These are phyloP conservation scores for Paguma larvata DNA, from an alignment of 2,797 vertebrate species.

Conservation along the genomic window DNA sequence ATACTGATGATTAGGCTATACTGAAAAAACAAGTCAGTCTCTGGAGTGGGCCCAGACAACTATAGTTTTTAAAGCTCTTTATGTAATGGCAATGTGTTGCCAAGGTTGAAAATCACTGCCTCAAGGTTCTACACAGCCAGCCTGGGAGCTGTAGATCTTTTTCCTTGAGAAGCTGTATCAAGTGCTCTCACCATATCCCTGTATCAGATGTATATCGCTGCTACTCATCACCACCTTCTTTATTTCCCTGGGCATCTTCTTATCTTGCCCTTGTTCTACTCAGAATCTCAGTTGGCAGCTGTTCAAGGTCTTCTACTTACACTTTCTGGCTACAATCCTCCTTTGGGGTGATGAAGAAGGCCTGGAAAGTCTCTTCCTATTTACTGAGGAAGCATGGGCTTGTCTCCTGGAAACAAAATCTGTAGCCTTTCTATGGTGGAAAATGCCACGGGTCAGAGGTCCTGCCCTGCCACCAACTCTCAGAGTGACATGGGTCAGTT, in stretches of 20 bases:
- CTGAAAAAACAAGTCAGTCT: background rate
- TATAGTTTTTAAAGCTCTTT: background rate
- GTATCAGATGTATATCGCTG: background rate
- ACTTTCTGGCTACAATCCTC: background rate
- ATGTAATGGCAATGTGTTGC: background rate
- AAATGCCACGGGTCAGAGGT: background rate
- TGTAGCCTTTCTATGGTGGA: conserved; percentile 55
- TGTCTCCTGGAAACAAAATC: conserved; percentile 53
- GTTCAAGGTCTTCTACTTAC: conserved; percentile 46
- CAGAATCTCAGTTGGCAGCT: background rate
- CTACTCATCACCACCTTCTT: background rate
- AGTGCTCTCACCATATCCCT: background rate
- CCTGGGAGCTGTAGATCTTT: background rate
- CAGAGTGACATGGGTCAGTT: background rate
- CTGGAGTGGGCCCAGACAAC: background rate
- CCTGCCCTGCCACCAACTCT: background rate
- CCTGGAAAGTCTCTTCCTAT: conserved; percentile 53
- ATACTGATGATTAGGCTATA: background rate
- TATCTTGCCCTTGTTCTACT: background rate
- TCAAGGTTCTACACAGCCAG: background rate
- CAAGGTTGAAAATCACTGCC: background rate
- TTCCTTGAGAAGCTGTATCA: background rate
- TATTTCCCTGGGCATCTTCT: background rate
- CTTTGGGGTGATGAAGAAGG: background rate
- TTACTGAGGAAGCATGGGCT: conserved; percentile 39